These are phyloP conservation scores for Mastomys coucha DNA, from an alignment of 2,113 vertebrate species.

Conservation along the genomic window DNA sequence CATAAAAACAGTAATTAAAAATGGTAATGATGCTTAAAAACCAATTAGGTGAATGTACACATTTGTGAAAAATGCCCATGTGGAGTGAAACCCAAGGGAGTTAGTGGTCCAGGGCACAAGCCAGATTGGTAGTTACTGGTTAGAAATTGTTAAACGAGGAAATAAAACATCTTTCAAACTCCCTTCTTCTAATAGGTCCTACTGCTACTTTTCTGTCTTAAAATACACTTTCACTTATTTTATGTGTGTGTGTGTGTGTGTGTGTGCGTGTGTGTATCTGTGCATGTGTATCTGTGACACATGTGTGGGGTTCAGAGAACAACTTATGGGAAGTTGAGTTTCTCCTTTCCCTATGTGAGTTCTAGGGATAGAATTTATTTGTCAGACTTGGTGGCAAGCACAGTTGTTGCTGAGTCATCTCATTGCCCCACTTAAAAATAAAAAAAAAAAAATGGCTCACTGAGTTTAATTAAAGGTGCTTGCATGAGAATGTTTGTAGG, in stretches of 20 bases:
- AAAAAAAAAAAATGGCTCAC: too few species aligned
- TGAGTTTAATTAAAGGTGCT: not conserved
- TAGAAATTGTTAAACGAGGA: not conserved
- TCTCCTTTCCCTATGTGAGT: not conserved
- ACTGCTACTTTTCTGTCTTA: not conserved
- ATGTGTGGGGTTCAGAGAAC: not conserved
- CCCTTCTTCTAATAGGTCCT: not conserved
- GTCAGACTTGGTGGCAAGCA: not conserved
- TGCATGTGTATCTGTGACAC: not conserved
- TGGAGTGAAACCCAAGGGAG: not conserved
- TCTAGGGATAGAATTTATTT: not conserved
- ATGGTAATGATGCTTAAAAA: not conserved
- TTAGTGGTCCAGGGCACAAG: not conserved
- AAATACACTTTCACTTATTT: not conserved
- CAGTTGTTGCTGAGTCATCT: not conserved
- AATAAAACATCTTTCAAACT: not conserved
- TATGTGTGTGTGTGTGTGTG: not conserved
- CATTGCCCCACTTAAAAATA: not conserved
- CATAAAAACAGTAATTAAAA: not conserved
- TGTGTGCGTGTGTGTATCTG: not conserved
- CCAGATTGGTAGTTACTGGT: not conserved
- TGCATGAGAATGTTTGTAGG: too few species aligned
- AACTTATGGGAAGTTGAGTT: not conserved
- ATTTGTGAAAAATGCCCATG: not conserved
- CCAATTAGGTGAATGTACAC: not conserved